Percentiles rank a stretch among this genome's conserved stretches.
These are phyloP conservation scores for Procambarus virginalis DNA, from an alignment of 1,140 invertebrate species.

Conservation along the genomic window DNA sequence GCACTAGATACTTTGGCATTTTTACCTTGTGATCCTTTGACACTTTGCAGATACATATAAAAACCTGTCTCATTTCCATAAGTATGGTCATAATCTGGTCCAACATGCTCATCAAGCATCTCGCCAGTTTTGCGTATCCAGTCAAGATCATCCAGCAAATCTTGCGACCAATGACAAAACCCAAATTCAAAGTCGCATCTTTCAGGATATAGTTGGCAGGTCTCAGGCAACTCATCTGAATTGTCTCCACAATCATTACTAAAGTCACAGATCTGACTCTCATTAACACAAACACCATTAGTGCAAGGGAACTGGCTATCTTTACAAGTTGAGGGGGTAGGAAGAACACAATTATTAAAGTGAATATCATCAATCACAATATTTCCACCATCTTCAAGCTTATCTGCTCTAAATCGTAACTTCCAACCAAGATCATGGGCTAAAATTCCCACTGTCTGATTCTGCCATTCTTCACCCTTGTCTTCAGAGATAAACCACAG, in stretches of 20 bases:
- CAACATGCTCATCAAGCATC: conserved; percentile 45
- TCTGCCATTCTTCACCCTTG: conserved; percentile 25
- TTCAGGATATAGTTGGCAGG: conserved; percentile 30
- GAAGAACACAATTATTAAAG: conserved; percentile 49
- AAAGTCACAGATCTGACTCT: conserved; percentile 43
- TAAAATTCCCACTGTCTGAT: conserved; percentile 31
- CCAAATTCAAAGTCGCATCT: conserved; percentile 54
- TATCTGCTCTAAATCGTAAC: conserved; percentile 22
- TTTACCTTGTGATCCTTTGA: conserved; percentile 12
- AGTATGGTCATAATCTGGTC: conserved; percentile 60
- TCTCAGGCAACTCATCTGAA: conserved; percentile 31
- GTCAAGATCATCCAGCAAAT: neutral
- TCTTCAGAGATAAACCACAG: conserved; percentile 24
- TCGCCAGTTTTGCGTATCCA: conserved; percentile 52
- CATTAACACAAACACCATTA: conserved; percentile 39
- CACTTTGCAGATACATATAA: conserved; percentile 48
- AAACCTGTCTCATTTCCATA: conserved; percentile 51
- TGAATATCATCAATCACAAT: conserved; percentile 56
- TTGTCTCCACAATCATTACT: conserved; percentile 58
- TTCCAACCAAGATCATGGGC: conserved; percentile 41
- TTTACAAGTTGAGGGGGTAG: conserved; percentile 22
- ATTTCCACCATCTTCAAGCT: conserved; percentile 30
- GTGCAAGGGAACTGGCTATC: conserved; percentile 17
- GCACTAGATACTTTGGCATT: conserved; percentile 31
- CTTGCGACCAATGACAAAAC: conserved; percentile 39